Evolutionary conservation across 2,888 invertebrate species (phyloP), one percentile per base, ranked within the genome.

Genomic region (Acanthosoma haemorrhoidale): DNA sequence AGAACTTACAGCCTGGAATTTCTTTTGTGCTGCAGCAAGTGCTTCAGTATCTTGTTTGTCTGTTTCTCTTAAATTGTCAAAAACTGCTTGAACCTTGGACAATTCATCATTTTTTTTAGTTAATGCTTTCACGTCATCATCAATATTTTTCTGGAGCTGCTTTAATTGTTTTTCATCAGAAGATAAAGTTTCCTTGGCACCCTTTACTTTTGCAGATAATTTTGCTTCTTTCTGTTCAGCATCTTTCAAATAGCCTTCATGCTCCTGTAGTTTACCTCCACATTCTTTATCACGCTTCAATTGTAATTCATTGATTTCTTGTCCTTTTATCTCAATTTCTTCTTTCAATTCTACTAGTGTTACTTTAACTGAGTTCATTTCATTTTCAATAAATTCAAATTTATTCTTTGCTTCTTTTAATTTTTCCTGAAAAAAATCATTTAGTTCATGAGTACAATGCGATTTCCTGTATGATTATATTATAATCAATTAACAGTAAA

Each of bases 1-100:
- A 34, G 90, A 85, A 77, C 88, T 90, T 41, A 95, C 86, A 18
- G 94, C 94, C 77, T 96, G 89, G 77, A 89, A 91, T 74, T 86
- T 86, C 74, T 87, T 87, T 80, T 94, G 91, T 0, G 95, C 92
- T 36, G 83, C 84, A 8, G 83, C 82, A 74, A 92, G 84, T 0
- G 87, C 88, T 67, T 86, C 86, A 13, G 84, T 83, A 78, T 92
- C 90, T 0, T 79, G 78, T 68, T 85, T 83, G 77, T 91, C 90
- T 5, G 86, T 85, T 21, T 85, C 81, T 73, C 89, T 87, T 9
- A 95, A 82, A 3, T 81, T 82, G 71, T 88, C 86, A 78, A 92
- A 90, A 34, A 87, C 82, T 1, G 83, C 83, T 68, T 87, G 84
- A 3, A 85, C 82, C 77, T 88, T 84, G 4, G 82, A 80, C 74